These are phyloP conservation scores for Marisa cornuarietis DNA, from an alignment of 1,140 invertebrate genomes.

Conservation along the genomic window DNA sequence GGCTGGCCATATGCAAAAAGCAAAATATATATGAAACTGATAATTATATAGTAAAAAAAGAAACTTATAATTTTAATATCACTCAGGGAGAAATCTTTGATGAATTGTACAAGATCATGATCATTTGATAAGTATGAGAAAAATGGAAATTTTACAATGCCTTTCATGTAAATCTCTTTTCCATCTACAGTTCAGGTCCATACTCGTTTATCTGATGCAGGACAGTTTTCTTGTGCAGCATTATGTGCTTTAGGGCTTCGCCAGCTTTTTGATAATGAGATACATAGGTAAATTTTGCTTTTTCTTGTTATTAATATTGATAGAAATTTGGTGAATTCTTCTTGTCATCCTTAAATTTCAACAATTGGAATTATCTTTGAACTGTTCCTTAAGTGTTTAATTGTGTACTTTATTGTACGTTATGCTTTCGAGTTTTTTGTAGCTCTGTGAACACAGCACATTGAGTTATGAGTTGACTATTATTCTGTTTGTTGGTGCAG, in stretches of 20 bases:
- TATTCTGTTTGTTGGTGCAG: no score
- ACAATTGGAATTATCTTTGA: neutral
- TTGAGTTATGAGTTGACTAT: no score
- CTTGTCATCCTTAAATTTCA: no score
- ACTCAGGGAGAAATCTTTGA: constrained; percentile 18
- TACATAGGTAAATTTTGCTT: constrained; percentile 59
- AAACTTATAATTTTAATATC: constrained; percentile 9
- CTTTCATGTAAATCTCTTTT: neutral
- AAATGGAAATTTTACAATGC: no score
- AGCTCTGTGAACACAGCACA: neutral
- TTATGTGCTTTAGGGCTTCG: constrained; percentile 68
- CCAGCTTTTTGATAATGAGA: constrained; percentile 68
- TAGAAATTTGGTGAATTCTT: neutral
- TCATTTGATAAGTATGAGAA: neutral
- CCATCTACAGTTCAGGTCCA: constrained; percentile 31
- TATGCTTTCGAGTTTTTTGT: neutral
- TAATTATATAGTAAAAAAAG: neutral
- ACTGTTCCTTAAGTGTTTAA: neutral
- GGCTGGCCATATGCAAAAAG: no score
- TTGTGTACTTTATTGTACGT: constrained; percentile 7
- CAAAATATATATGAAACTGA: no score
- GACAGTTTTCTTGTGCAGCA: constrained; percentile 69
- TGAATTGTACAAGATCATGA: constrained; percentile 19
- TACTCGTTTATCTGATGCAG: constrained; percentile 64
- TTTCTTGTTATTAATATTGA: neutral